phyloP scores from a whole-genome alignment of 1,140 invertebrate species.

The Caenorhabditis elegans region WBcel235 BX284602.5:6523001-6523500 shows the following conservation, averaged over 20 bases:
- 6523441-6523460: background rate
- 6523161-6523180: background rate
- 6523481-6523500: background rate
- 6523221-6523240: too few relatives aligned
- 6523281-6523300: too few relatives aligned
- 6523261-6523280: too few relatives aligned
- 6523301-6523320: too few relatives aligned
- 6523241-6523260: too few relatives aligned
- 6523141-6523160: background rate
- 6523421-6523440: too few relatives aligned
- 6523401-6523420: too few relatives aligned
- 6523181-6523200: background rate
- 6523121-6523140: background rate
- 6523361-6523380: too few relatives aligned
- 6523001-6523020: background rate
- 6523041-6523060: background rate
- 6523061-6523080: background rate
- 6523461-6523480: background rate
- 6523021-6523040: background rate
- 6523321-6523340: too few relatives aligned
- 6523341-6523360: too few relatives aligned
- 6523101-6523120: background rate
- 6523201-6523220: too few relatives aligned
- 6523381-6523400: too few relatives aligned
- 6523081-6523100: background rate